phyloP scores from a whole-genome alignment of 1,140 invertebrate species.

The Dinoponera quadriceps region DNA sequence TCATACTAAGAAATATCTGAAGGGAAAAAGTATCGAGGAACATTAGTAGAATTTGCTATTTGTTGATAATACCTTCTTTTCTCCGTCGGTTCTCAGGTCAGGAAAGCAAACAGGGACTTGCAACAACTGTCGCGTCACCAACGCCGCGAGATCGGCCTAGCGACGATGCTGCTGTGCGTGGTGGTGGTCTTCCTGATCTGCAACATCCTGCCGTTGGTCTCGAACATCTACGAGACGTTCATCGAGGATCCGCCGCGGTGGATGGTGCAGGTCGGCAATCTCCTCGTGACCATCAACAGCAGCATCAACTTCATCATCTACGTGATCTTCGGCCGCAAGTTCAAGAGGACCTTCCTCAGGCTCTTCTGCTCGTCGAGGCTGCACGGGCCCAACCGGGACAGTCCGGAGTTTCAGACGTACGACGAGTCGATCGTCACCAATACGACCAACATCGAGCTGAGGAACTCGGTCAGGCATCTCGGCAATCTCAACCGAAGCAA shows the following conservation, averaged over 20 bases:
- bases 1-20: too few species aligned
- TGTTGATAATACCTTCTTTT: too few species aligned
- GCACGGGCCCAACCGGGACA: slow-evolving; percentile 87
- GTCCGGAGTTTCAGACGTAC: slow-evolving; percentile 90
- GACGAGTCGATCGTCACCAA: slow-evolving; percentile 93
- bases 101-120: slow-evolving; percentile 93
- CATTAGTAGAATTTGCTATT: not conserved
- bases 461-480: slow-evolving; percentile 87
- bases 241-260: slow-evolving; percentile 84
- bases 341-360: slow-evolving; percentile 95
- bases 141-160: slow-evolving; percentile 94
- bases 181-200: slow-evolving; percentile 98
- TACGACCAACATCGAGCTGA: slow-evolving; percentile 86
- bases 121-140: slow-evolving; percentile 92
- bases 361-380: slow-evolving; percentile 91
- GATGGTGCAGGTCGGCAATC: slow-evolving; percentile 94
- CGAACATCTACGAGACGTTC: slow-evolving; percentile 94
- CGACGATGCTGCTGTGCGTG: slow-evolving; percentile 97
- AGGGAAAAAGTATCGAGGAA: not conserved
- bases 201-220: slow-evolving; percentile 95
- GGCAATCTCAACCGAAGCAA: slow-evolving; percentile 87
- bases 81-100: slow-evolving; percentile 87
- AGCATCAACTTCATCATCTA: slow-evolving; percentile 99
- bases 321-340: slow-evolving; percentile 98
- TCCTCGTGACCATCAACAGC: slow-evolving; percentile 98